Conservation (phyloP, 2,113 vertebrate genomes). For the Electrona antarctica region DNA sequence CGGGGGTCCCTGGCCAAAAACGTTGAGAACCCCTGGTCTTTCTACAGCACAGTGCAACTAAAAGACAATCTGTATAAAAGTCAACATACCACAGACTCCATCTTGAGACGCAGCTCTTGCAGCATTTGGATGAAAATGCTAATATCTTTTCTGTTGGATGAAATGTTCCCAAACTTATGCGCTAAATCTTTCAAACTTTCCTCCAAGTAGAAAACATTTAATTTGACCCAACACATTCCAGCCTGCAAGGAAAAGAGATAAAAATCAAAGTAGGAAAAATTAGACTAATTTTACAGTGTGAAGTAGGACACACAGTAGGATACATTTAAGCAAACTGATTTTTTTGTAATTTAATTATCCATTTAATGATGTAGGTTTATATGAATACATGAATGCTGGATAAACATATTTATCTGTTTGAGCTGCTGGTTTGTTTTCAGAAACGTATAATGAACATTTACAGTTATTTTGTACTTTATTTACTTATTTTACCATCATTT, state of each 20-base stretch:
- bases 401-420: too few relatives aligned
- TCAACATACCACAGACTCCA: conserved; percentile 70
- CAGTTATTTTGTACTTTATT: too few relatives aligned
- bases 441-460: too few relatives aligned
- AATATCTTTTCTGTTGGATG: conserved; percentile 80
- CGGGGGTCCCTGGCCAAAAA: too few relatives aligned
- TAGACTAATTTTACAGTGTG: neutral
- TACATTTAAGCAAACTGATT: neutral
- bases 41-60: neutral
- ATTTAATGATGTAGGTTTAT: too few relatives aligned
- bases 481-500: too few relatives aligned
- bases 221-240: conserved; percentile 80
- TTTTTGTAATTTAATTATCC: neutral
- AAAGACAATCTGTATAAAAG: neutral
- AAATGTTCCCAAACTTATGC: conserved; percentile 81
- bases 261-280: neutral
- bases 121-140: conserved; percentile 77
- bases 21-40: too few relatives aligned
- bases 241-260: conserved; percentile 56
- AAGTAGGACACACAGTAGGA: neutral
- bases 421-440: too few relatives aligned
- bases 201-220: conserved; percentile 80
- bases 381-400: too few relatives aligned
- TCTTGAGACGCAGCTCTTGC: conserved; percentile 71
- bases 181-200: conserved; percentile 76